These are phyloP conservation scores for Colossoma macropomum DNA, from an alignment of 2,113 vertebrate species.

Conservation along the genomic window DNA sequence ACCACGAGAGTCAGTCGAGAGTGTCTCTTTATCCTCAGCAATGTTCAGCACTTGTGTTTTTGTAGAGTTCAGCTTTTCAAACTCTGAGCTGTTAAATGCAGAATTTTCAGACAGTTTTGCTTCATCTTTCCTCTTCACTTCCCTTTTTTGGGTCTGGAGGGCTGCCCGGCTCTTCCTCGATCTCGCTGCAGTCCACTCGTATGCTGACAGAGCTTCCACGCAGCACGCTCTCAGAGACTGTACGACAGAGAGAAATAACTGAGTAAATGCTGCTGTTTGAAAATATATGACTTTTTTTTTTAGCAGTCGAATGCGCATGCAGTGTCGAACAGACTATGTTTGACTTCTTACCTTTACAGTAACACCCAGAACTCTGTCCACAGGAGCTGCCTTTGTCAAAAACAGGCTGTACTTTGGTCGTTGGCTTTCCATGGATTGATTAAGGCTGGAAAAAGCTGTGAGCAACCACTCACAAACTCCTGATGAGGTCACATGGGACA, in stretches of 20 bases:
- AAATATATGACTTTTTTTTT: neutral
- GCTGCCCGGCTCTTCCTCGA: conserved; percentile 16
- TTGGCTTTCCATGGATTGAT: conserved; percentile 39
- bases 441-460: conserved; percentile 10
- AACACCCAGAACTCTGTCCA: conserved; percentile 5
- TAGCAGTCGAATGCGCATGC: neutral
- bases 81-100: neutral
- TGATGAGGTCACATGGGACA: conserved; percentile 71
- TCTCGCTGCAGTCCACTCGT: neutral
- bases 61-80: neutral
- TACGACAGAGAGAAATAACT: conserved; percentile 22
- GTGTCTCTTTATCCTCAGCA: neutral
- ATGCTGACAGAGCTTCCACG: conserved; percentile 22
- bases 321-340: neutral
- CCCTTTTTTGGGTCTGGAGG: neutral
- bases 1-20: neutral
- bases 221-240: conserved; percentile 65
- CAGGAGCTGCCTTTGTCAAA: conserved; percentile 59
- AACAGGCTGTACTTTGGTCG: conserved; percentile 72
- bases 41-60: conserved; percentile 3
- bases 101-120: neutral
- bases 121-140: neutral
- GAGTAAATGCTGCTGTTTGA: neutral
- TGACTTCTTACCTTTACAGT: conserved; percentile 27
- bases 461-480: conserved; percentile 78